These are phyloP conservation scores for Cephus nigrinus DNA, from an alignment of 2,888 invertebrate species.

Conservation along the genomic window DNA sequence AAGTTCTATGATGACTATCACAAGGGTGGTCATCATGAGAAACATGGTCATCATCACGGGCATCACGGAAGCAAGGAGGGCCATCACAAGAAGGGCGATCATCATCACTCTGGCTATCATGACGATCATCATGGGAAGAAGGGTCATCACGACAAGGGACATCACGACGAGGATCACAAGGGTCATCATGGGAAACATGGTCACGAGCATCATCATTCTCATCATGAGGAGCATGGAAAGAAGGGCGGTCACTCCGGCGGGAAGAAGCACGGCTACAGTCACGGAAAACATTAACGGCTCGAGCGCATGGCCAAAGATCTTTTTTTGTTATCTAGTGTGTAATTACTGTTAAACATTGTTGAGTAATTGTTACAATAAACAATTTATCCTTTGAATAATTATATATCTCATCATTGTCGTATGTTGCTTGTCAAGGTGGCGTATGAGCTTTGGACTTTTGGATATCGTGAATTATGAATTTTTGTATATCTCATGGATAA, in stretches of 20 bases:
- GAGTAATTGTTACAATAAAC: conserved; percentile 2
- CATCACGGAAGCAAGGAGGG: conserved; percentile 75
- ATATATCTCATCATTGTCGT: background rate
- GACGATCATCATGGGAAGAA: conserved; percentile 74
- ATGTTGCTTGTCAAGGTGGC: no score
- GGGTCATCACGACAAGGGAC: conserved; percentile 75
- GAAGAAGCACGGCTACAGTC: conserved; percentile 62
- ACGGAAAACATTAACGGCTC: background rate
- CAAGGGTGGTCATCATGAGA: conserved; percentile 77
- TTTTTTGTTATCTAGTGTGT: conserved; percentile 7
- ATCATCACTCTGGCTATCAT: conserved; percentile 73
- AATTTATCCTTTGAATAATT: background rate
- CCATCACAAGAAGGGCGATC: conserved; percentile 74
- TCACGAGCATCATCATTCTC: conserved; percentile 73
- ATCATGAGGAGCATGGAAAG: conserved; percentile 72
- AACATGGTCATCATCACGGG: conserved; percentile 76
- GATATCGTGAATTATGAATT: background rate
- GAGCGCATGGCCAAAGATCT: conserved; percentile 11
- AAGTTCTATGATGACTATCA: conserved; percentile 82
- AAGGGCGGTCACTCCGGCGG: conserved; percentile 72
- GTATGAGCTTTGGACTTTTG: background rate
- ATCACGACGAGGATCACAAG: conserved; percentile 74
- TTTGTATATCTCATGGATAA: background rate
- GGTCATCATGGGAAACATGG: conserved; percentile 74
- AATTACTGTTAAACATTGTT: background rate